A percentile compares a stretch with the other conserved stretches of the same genome.
Conservation (phyloP, 2,113 vertebrate genomes). For the Cinclus mexicanus region DNA sequence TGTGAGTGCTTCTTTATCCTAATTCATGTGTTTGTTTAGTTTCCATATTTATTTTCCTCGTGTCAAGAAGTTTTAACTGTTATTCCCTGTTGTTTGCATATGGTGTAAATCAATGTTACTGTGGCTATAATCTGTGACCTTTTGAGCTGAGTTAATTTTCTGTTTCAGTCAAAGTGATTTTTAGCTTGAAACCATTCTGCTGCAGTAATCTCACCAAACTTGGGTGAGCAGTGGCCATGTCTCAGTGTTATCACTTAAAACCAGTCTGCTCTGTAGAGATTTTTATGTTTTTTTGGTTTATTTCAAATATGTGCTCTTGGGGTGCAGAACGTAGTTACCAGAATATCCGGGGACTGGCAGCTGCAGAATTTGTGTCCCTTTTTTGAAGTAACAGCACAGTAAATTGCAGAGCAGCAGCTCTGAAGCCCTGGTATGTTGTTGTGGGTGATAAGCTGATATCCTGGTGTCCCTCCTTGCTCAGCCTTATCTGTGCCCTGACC, state of each 20-base stretch:
- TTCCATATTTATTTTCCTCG: not conserved
- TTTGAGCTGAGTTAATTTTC: not conserved
- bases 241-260: not conserved
- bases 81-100: not conserved
- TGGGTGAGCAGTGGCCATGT: not conserved
- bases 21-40: not conserved
- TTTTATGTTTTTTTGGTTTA: not conserved
- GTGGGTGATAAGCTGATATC: not conserved
- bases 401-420: not conserved
- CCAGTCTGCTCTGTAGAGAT: not conserved
- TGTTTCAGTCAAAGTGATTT: not conserved
- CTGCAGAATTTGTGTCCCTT: not conserved
- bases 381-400: not conserved
- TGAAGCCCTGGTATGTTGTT: rapidly evolving
- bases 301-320: not conserved
- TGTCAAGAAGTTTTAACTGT: not conserved
- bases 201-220: not conserved
- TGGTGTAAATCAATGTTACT: not conserved
- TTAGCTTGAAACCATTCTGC: not conserved
- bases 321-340: not conserved
- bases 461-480: not conserved
- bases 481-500: not conserved
- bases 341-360: not conserved
- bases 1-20: not conserved
- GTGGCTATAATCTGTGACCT: not conserved